Percentiles rank a stretch among this genome's conserved stretches.
These are phyloP conservation scores for Mizuhopecten yessoensis DNA, from an alignment of 1,140 invertebrate species.

Conservation along the genomic window DNA sequence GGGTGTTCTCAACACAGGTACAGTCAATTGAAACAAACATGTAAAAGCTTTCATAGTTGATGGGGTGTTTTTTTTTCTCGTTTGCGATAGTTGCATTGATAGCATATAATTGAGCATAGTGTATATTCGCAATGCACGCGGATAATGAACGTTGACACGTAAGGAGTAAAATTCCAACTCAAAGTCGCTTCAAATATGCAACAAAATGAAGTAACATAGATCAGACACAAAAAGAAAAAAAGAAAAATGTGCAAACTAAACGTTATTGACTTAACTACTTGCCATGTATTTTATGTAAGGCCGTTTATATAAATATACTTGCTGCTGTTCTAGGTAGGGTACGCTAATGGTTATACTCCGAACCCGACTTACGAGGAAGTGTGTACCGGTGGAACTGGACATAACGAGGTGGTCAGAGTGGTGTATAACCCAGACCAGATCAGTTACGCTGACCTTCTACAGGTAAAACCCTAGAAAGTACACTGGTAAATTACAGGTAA, in stretches of 20 bases:
- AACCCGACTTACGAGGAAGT: conserved; percentile 82
- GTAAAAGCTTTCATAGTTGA: neutral
- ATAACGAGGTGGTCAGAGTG: conserved; percentile 82
- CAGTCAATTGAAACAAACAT: neutral
- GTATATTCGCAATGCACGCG: too few relatives aligned
- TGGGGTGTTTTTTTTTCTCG: conserved; percentile 32
- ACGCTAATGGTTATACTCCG: conserved; percentile 78
- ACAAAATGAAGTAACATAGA: too few relatives aligned
- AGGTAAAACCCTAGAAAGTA: conserved; percentile 68
- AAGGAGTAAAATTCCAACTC: too few relatives aligned
- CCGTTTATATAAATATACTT: too few relatives aligned
- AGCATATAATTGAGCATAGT: neutral
- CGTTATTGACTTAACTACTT: too few relatives aligned
- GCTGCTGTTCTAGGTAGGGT: conserved; percentile 78
- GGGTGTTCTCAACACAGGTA: conserved; percentile 81
- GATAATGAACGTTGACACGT: too few relatives aligned
- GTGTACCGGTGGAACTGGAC: conserved; percentile 81
- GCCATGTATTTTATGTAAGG: too few relatives aligned
- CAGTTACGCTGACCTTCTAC: conserved; percentile 73
- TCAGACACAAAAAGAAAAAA: too few relatives aligned
- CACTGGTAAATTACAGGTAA: too few relatives aligned
- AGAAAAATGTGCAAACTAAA: too few relatives aligned
- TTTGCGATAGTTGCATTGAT: neutral
- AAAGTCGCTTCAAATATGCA: too few relatives aligned
- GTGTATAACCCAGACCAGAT: conserved; percentile 78